Percentiles rank a stretch among this genome's conserved stretches.
These are phyloP conservation scores for Montipora cactus DNA, from an alignment of 64 coral and sea anemone species.

Conservation along the genomic window DNA sequence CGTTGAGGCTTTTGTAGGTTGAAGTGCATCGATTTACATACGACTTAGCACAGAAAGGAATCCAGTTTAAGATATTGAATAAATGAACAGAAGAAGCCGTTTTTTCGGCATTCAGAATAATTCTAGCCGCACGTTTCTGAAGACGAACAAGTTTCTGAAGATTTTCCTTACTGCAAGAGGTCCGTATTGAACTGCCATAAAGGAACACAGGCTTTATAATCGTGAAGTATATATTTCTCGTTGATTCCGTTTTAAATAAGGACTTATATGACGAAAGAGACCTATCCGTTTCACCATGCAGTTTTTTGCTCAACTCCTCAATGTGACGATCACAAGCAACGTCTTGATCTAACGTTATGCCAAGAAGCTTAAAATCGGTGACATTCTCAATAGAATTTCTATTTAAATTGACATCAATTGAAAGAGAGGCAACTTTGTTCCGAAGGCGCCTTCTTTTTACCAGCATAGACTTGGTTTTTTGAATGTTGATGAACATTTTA, in stretches of 20 bases:
- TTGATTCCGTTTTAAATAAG: slow-evolving; percentile 4
- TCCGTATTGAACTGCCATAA: not conserved
- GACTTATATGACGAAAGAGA: slow-evolving; percentile 16
- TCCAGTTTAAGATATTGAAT: slow-evolving; percentile 27
- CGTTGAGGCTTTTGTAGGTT: not conserved
- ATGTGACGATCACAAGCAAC: not conserved
- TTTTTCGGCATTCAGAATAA: slow-evolving; percentile 22
- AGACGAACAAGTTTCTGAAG: not conserved
- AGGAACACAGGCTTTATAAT: not conserved
- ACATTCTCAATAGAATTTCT: too few species aligned
- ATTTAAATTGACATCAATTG: too few species aligned
- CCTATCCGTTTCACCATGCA: slow-evolving; percentile 28
- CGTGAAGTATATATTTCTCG: slow-evolving; percentile 12
- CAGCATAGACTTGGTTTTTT: too few species aligned
- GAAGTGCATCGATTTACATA: not conserved
- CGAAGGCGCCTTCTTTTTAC: too few species aligned
- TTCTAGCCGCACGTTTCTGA: slow-evolving; percentile 36
- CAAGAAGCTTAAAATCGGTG: not conserved
- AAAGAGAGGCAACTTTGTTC: too few species aligned
- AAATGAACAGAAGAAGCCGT: slow-evolving; percentile 7
- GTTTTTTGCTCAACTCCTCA: slow-evolving; percentile 8
- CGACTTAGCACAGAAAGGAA: slow-evolving; percentile 24
- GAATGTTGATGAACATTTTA: too few species aligned
- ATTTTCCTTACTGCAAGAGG: not conserved
- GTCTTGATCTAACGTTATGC: slow-evolving; percentile 17